These are phyloP conservation scores for Gonioctena quinquepunctata DNA, from an alignment of 1,140 invertebrate species.

Conservation along the genomic window DNA sequence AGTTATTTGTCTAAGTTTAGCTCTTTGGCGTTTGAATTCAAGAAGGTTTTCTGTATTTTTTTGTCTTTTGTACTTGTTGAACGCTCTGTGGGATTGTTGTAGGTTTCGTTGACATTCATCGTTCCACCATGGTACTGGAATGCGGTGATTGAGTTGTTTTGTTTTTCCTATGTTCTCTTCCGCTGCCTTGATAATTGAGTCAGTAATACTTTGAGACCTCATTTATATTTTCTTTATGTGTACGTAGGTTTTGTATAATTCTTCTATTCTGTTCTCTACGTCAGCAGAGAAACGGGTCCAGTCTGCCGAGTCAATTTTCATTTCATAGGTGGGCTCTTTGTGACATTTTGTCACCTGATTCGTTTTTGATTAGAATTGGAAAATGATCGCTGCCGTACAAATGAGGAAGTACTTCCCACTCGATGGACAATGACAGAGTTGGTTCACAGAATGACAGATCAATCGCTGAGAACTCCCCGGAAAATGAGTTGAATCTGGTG, in stretches of 20 bases:
- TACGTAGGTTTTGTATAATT: no score
- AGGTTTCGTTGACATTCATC: not conserved
- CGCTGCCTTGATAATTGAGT: constrained; percentile 4
- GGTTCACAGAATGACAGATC: constrained; percentile 10
- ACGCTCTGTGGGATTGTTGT: not conserved
- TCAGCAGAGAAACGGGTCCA: not conserved
- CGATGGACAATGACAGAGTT: not conserved
- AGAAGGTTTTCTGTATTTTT: not conserved
- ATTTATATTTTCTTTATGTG: no score
- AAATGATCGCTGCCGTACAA: not conserved
- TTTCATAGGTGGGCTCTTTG: not conserved
- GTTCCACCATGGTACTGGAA: constrained; percentile 11
- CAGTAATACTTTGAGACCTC: no score
- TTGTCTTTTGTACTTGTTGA: constrained; percentile 1
- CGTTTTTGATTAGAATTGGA: not conserved
- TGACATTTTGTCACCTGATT: not conserved
- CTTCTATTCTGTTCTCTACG: not conserved
- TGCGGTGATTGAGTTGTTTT: not conserved
- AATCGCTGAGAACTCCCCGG: constrained; percentile 3
- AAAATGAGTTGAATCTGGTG: not conserved
- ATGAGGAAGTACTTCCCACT: not conserved
- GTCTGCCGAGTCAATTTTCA: not conserved
- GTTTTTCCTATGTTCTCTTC: not conserved
- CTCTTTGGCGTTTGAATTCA: constrained; percentile 30
- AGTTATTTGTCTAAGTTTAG: not conserved